Percentiles rank a stretch among this genome's conserved stretches.
These are phyloP conservation scores for Lasioglossum vierecki DNA, from an alignment of 2,888 invertebrate genomes.

Conservation along the genomic window DNA sequence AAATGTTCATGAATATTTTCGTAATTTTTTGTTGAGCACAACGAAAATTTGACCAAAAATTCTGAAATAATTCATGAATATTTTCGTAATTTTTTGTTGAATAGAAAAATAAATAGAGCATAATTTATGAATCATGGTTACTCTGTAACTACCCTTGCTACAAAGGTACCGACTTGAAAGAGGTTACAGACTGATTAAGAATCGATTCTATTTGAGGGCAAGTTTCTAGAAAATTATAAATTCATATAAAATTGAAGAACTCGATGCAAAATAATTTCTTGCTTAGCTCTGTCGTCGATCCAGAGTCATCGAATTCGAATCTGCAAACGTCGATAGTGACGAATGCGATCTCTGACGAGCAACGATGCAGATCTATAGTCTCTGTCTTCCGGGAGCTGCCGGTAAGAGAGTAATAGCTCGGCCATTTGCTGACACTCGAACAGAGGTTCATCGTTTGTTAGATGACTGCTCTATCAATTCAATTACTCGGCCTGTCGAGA, in stretches of 20 bases:
- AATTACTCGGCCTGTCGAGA: conserved; percentile 7
- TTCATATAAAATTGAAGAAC: background rate
- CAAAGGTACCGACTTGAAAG: too few relatives aligned
- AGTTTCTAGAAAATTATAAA: too few relatives aligned
- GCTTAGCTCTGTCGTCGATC: background rate
- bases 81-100: too few relatives aligned
- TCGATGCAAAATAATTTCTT: background rate
- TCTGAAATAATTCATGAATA: too few relatives aligned
- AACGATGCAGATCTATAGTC: background rate
- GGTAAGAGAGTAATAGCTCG: conserved; percentile 3
- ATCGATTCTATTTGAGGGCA: too few relatives aligned
- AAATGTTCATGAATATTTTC: too few relatives aligned
- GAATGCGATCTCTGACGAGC: background rate
- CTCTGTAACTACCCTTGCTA: too few relatives aligned
- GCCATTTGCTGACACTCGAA: conserved; percentile 22
- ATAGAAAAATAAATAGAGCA: too few relatives aligned
- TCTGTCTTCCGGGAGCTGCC: background rate
- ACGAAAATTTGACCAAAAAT: too few relatives aligned
- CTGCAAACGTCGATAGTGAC: background rate
- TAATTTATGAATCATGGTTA: too few relatives aligned
- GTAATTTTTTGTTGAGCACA: too few relatives aligned
- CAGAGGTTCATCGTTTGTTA: conserved; percentile 18
- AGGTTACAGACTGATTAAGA: too few relatives aligned
- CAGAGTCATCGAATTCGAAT: background rate
- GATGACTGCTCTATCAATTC: conserved; percentile 1